A percentile compares a stretch with the other conserved stretches of the same genome.
These are phyloP conservation scores for Melanerpes formicivorus DNA, from an alignment of 2,113 vertebrate species.

Conservation along the genomic window DNA sequence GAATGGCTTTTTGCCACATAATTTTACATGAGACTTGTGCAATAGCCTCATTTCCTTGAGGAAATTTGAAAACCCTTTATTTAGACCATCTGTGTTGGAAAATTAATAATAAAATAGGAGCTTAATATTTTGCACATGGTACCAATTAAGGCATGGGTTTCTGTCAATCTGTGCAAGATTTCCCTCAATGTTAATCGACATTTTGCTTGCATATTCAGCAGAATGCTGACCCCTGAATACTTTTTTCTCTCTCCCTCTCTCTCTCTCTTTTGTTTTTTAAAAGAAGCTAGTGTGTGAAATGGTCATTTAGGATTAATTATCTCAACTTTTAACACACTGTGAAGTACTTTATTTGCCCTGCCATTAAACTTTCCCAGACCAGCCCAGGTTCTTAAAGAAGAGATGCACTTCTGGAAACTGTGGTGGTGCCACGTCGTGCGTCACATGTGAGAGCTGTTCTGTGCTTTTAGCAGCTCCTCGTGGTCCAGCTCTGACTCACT, in stretches of 20 bases:
- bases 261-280: background rate
- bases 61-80: background rate
- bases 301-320: background rate
- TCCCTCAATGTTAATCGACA: background rate
- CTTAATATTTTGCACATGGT: conserved; percentile 17
- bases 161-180: background rate
- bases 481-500: background rate
- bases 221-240: background rate
- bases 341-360: background rate
- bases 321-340: background rate
- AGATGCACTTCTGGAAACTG: background rate
- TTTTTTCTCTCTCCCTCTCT: background rate
- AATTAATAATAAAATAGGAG: conserved; percentile 7
- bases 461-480: background rate
- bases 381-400: background rate
- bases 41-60: background rate
- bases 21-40: background rate
- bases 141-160: background rate
- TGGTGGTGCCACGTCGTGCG: background rate
- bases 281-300: background rate
- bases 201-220: background rate
- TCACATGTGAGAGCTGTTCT: background rate
- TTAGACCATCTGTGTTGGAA: conserved; percentile 11
- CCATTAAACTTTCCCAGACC: background rate
- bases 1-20: background rate